These are phyloP conservation scores for Bujurquina vittata DNA, from an alignment of 2,113 vertebrate species.

Conservation along the genomic window DNA sequence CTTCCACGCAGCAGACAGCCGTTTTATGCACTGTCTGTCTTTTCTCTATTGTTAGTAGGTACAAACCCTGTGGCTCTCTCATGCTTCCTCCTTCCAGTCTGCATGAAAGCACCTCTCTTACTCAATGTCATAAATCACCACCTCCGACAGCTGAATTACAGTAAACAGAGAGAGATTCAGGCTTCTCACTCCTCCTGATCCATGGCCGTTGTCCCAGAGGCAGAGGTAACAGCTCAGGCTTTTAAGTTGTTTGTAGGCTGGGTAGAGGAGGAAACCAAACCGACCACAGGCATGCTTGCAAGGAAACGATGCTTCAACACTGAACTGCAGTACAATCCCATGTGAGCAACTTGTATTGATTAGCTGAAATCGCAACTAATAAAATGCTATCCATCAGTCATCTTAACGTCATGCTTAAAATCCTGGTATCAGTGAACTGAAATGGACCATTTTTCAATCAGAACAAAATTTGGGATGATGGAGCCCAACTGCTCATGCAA, in stretches of 20 bases:
- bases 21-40: slow-evolving; percentile 46
- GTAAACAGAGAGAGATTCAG: slow-evolving; percentile 76
- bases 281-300: slow-evolving; percentile 67
- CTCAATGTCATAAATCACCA: slow-evolving; percentile 81
- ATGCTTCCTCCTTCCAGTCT: slow-evolving; percentile 33
- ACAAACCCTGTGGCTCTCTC: slow-evolving; percentile 63
- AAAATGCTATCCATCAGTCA: neutral
- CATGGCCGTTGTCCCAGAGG: slow-evolving; percentile 74
- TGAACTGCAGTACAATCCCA: slow-evolving; percentile 23
- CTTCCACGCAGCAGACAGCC: slow-evolving; percentile 34
- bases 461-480: neutral
- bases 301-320: slow-evolving; percentile 62
- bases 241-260: slow-evolving; percentile 61
- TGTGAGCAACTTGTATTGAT: neutral
- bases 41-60: slow-evolving; percentile 65
- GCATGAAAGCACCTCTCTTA: slow-evolving; percentile 74
- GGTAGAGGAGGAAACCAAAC: slow-evolving; percentile 63
- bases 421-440: neutral
- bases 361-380: neutral
- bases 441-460: neutral
- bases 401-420: neutral
- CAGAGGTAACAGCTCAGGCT: slow-evolving; percentile 52
- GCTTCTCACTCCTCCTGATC: slow-evolving; percentile 64
- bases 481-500: too few relatives aligned
- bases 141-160: slow-evolving; percentile 81